phyloP scores from a whole-genome alignment of 2,888 invertebrate species.

The Drosophila subquinaria region DNA sequence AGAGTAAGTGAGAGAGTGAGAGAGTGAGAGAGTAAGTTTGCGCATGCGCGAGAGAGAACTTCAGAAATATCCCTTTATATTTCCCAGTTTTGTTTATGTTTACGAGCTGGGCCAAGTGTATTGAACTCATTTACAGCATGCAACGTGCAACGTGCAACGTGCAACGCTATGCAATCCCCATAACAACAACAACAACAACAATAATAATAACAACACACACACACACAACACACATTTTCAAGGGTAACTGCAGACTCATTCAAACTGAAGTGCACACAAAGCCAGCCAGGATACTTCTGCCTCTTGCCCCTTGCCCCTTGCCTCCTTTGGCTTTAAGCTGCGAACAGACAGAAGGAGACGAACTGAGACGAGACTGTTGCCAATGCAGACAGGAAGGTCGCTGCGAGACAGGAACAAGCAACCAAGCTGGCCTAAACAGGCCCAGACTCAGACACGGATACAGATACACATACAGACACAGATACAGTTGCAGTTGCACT shows the following conservation, averaged over 20 bases:
- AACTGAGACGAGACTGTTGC: conserved; percentile 48
- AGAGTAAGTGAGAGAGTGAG: not conserved
- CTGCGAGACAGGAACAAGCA: conserved; percentile 32
- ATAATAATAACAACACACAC: conserved; percentile 31
- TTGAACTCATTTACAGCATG: conserved; percentile 73
- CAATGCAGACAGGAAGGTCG: conserved; percentile 30
- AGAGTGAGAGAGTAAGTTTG: not conserved
- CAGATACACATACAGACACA: not conserved
- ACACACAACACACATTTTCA: conserved; percentile 61
- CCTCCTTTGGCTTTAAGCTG: conserved; percentile 20
- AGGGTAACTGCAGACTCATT: conserved; percentile 81
- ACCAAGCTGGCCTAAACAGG: conserved; percentile 27
- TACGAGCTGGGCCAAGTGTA: conserved; percentile 68
- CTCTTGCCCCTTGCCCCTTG: not conserved
- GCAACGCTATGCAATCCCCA: conserved; percentile 57
- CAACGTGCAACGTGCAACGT: conserved; percentile 49
- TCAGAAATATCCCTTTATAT: conserved; percentile 60
- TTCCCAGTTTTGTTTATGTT: conserved; percentile 79
- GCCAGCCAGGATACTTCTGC: conserved; percentile 11
- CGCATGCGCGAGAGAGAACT: conserved; percentile 2
- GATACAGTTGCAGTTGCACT: conserved; percentile 52
- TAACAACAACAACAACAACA: conserved; percentile 46
- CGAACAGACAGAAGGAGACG: conserved; percentile 4
- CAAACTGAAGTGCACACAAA: conserved; percentile 69
- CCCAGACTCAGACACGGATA: conserved; percentile 13